Percentiles rank a stretch among this genome's conserved stretches.
Evolutionary conservation across 2,888 invertebrate species (phyloP).

Genomic region (Eilema caniola): DNA sequence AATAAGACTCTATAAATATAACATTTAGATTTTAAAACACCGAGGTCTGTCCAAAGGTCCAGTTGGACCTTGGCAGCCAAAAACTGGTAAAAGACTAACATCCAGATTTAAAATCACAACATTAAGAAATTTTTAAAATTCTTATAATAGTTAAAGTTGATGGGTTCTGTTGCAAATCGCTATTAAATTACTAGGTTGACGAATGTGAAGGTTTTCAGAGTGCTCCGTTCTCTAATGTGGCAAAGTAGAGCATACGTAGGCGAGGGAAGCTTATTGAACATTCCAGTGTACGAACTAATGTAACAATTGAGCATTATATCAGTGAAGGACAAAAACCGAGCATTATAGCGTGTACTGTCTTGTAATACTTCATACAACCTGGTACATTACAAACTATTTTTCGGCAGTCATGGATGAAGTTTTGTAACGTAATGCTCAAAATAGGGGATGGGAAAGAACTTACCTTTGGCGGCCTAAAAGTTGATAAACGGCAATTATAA

Average conservation of each 20-base stretch:
- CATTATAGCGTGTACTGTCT: not conserved
- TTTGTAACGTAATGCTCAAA: not conserved
- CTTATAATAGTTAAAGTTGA: not conserved
- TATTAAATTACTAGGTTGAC: constrained; percentile 1
- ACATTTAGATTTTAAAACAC: not conserved
- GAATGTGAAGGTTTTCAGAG: not conserved
- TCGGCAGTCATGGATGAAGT: not conserved
- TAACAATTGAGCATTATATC: not conserved
- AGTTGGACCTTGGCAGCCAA: not conserved
- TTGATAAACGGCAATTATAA: not conserved
- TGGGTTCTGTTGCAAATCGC: not conserved
- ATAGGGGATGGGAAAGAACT: not conserved
- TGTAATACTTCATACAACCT: not conserved
- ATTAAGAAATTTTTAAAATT: constrained; percentile 15
- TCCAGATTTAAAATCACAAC: constrained; percentile 2
- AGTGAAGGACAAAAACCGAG: too few species aligned
- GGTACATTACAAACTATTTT: not conserved
- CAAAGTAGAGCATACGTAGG: not conserved
- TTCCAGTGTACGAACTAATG: not conserved
- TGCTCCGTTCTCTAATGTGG: not conserved
- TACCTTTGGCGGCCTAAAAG: not conserved
- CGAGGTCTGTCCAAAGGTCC: not conserved
- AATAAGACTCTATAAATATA: not conserved
- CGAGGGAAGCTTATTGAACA: not conserved
- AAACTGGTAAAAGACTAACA: not conserved